phyloP scores from a whole-genome alignment of 1,140 invertebrate species.

The Mycetomoellerius zeteki region DNA sequence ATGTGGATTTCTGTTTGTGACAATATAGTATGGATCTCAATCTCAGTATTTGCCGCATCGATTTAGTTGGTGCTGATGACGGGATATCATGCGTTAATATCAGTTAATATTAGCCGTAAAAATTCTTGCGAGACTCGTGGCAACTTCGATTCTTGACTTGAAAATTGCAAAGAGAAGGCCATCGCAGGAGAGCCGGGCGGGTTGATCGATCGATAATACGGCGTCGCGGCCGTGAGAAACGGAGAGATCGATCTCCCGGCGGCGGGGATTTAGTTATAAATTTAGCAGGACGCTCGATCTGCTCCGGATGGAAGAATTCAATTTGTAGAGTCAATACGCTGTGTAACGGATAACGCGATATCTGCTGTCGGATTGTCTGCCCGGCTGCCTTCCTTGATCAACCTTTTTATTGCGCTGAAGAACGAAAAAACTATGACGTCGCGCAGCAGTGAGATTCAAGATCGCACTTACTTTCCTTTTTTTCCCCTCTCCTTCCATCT shows the following conservation, averaged over 20 bases:
- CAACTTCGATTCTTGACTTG: neutral
- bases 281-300: slow-evolving; percentile 49
- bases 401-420: slow-evolving; percentile 36
- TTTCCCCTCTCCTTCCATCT: neutral
- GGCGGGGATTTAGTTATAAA: slow-evolving; percentile 59
- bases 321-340: slow-evolving; percentile 59
- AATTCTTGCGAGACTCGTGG: neutral
- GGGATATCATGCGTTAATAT: neutral
- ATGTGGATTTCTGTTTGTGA: slow-evolving; percentile 5
- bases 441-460: neutral
- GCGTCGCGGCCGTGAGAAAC: slow-evolving; percentile 25
- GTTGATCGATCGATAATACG: slow-evolving; percentile 15
- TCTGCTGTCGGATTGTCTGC: slow-evolving; percentile 37
- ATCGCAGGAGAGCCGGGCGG: neutral
- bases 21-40: neutral
- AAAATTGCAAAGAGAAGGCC: slow-evolving; percentile 12
- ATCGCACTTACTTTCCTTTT: neutral
- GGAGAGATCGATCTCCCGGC: slow-evolving; percentile 49
- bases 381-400: slow-evolving; percentile 38
- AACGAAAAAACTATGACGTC: slow-evolving; percentile 20
- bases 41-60: slow-evolving; percentile 5
- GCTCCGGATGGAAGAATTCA: slow-evolving; percentile 43
- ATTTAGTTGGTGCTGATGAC: neutral
- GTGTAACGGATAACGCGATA: slow-evolving; percentile 45
- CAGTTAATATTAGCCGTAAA: neutral